Conservation (phyloP, 2,113 vertebrate genomes). For the Macquaria australasica region DNA sequence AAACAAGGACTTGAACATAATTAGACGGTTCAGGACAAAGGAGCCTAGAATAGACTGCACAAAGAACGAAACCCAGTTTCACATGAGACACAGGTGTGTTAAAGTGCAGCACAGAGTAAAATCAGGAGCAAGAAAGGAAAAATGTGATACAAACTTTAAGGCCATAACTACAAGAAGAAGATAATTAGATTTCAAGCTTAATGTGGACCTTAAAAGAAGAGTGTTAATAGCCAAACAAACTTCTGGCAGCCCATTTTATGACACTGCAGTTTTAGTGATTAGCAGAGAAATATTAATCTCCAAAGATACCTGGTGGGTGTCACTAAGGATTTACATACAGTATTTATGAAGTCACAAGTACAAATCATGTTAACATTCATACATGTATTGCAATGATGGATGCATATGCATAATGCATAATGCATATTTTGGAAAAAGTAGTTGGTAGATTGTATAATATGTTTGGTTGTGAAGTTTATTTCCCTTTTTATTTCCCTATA, state of each 20-base stretch:
- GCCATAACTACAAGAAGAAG: not conserved
- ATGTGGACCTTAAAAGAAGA: not conserved
- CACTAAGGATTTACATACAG: not conserved
- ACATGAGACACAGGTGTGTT: not conserved
- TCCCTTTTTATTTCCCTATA: too few species aligned
- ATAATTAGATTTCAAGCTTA: not conserved
- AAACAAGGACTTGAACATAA: conserved; percentile 33
- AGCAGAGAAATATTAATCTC: not conserved
- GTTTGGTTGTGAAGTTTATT: too few species aligned
- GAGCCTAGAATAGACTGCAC: not conserved
- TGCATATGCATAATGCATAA: too few species aligned
- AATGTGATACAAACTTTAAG: not conserved
- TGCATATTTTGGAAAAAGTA: too few species aligned
- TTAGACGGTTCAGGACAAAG: conserved; percentile 35
- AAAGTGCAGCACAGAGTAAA: not conserved
- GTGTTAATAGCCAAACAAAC: not conserved
- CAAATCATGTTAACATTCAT: not conserved
- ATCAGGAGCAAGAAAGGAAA: not conserved
- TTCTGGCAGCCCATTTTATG: not conserved
- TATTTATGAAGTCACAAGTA: not conserved
- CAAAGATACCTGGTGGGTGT: not conserved
- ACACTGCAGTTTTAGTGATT: not conserved
- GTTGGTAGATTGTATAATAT: too few species aligned
- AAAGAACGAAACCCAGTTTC: not conserved
- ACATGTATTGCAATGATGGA: too few species aligned